Base-by-base conservation (phyloP, 2,113 vertebrate species). In the Dendrocopos noguchii region DNA sequence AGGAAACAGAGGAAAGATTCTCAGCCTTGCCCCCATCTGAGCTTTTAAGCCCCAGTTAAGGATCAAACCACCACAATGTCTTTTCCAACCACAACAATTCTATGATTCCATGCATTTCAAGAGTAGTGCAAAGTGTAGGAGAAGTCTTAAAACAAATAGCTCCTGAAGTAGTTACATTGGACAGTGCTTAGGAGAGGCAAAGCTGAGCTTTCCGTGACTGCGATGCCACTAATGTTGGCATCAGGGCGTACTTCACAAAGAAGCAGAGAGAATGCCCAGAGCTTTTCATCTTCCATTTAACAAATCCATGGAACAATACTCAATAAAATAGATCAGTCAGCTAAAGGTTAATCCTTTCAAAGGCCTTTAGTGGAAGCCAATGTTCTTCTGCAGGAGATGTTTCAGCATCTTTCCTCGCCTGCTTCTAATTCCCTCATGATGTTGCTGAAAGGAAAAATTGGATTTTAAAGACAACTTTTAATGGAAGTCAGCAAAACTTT, bases 401-500 rank as follows among this genome's bases (percentile, higher is more conserved):
- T 14, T 13, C 56, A 39, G 67, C 56, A 34, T 14, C 56, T 74
- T 72, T 63, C 39, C 11, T 64, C 6, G 10, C 55, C 56, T 27
- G 4, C 65, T n/a, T 67, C 61, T 16, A 22, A 87, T 83, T 85
- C 76, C 90, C 63, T 1, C 59, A 39, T 42, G 76, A 66, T 79
- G 73, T 18, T 3, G 1, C 29, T 36, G 4, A 31, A 31, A 52
- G 29, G 12, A 53, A 34, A 90, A 77, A 55, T 44, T 17, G 1
- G 9, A 33, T 28, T 74, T 36, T 72, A 15, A 47, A 50, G 36
- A 10, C 57, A 67, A 21, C 29, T 91, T 91, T 66, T 42, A 27
- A 28, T 5, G 4, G 53, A 44, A 46, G 31, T 90, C 79, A 95
- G 88, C 47, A 59, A 29, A 95, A 68, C 2, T 64, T 91, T 77